Conservation (phyloP, 1,140 invertebrate species). For the Neuroterus valhalla region DNA sequence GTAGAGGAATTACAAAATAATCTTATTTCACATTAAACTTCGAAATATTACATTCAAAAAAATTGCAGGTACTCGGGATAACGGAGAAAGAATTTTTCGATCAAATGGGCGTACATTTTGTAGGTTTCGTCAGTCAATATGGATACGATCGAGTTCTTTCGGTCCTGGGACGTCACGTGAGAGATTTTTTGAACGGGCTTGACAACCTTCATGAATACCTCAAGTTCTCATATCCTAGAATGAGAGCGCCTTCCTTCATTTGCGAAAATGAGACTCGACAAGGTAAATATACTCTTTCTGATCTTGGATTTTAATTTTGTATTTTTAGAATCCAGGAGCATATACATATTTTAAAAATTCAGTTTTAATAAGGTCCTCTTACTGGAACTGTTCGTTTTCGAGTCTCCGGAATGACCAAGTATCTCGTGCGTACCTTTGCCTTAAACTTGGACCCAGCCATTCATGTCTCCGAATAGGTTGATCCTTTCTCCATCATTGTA, state of each 20-base stretch:
- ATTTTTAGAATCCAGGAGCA: too few species aligned
- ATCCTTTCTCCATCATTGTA: too few species aligned
- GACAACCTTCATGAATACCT: constrained; percentile 98
- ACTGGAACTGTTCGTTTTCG: too few species aligned
- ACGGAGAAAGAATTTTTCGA: constrained; percentile 92
- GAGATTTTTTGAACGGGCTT: constrained; percentile 96
- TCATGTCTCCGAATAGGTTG: too few species aligned
- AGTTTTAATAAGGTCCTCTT: neutral
- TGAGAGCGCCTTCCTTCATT: constrained; percentile 95
- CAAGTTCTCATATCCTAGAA: constrained; percentile 95
- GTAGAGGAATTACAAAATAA: constrained; percentile 73
- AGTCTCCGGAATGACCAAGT: too few species aligned
- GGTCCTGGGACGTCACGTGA: constrained; percentile 92
- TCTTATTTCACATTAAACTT: neutral
- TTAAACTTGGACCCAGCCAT: too few species aligned
- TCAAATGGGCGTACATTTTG: constrained; percentile 92
- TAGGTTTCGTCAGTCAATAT: constrained; percentile 94
- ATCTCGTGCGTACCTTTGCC: too few species aligned
- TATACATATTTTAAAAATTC: neutral
- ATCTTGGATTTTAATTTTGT: neutral
- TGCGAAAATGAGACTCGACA: constrained; percentile 95
- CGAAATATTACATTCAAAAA: constrained; percentile 22
- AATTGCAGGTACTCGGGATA: constrained; percentile 84
- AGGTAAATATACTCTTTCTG: constrained; percentile 52
- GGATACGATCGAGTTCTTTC: constrained; percentile 94